Evolutionary conservation across 2,113 vertebrate species (phyloP).

Genomic region (Corythornis cristatus): DNA sequence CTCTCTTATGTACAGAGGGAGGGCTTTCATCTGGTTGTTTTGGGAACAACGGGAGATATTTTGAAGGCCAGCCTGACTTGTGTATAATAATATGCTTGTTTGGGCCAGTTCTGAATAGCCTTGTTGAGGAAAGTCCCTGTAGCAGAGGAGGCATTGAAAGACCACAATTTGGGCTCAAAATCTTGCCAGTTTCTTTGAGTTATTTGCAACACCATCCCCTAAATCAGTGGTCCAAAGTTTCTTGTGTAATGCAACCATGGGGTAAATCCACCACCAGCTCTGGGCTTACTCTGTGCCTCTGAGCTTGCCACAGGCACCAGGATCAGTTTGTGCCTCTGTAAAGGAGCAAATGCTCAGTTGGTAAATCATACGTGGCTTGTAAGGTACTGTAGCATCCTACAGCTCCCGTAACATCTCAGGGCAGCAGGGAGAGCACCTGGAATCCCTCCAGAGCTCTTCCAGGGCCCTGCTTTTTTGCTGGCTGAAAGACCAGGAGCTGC

Average conservation of each 20-base stretch:
- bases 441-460: not conserved
- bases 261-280: not conserved
- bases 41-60: constrained; percentile 34
- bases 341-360: not conserved
- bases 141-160: not conserved
- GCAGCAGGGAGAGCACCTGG: not conserved
- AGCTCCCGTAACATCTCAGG: not conserved
- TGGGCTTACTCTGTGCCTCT: not conserved
- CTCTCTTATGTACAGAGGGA: not conserved
- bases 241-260: not conserved
- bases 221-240: not conserved
- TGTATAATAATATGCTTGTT: not conserved
- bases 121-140: not conserved
- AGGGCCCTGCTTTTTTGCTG: not conserved
- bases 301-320: not conserved
- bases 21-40: constrained; percentile 18
- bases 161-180: not conserved
- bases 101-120: not conserved
- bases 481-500: rapidly evolving
- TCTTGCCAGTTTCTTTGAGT: not conserved
- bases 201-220: not conserved
- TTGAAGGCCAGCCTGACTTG: not conserved
- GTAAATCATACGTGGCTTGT: not conserved
- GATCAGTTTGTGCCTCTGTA: not conserved
- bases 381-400: not conserved